These are phyloP conservation scores for Tadarida brasiliensis DNA, from an alignment of 2,797 vertebrate species.

Conservation along the genomic window DNA sequence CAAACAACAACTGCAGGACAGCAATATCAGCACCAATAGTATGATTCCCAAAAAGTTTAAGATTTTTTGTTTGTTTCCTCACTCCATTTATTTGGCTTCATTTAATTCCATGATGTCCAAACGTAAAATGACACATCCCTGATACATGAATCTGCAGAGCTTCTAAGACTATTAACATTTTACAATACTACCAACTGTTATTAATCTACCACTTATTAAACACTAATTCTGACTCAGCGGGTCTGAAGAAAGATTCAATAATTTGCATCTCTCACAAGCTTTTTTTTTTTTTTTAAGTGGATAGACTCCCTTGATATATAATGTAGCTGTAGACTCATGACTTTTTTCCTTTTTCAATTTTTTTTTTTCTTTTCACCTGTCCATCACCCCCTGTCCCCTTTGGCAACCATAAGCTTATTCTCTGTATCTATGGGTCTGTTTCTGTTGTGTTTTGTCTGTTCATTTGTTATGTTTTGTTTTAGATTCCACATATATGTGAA, in stretches of 20 bases:
- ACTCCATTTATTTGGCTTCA: accelerated
- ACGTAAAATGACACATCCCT: background rate
- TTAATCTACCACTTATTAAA: background rate
- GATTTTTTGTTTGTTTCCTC: background rate
- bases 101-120: background rate
- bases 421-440: background rate
- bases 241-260: background rate
- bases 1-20: background rate
- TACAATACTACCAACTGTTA: background rate
- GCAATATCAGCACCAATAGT: background rate
- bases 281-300: background rate
- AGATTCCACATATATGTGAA: background rate
- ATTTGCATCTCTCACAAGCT: background rate
- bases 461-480: background rate
- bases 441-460: background rate
- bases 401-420: too few relatives aligned
- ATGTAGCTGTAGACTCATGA: background rate
- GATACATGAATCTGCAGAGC: background rate
- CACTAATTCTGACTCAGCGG: background rate
- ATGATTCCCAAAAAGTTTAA: background rate
- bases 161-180: background rate
- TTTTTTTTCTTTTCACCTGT: too few relatives aligned
- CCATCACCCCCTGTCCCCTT: too few relatives aligned
- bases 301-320: background rate
- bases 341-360: too few relatives aligned